These are phyloP conservation scores for Baryphthengus martii DNA, from an alignment of 2,113 vertebrate genomes.

Conservation along the genomic window DNA sequence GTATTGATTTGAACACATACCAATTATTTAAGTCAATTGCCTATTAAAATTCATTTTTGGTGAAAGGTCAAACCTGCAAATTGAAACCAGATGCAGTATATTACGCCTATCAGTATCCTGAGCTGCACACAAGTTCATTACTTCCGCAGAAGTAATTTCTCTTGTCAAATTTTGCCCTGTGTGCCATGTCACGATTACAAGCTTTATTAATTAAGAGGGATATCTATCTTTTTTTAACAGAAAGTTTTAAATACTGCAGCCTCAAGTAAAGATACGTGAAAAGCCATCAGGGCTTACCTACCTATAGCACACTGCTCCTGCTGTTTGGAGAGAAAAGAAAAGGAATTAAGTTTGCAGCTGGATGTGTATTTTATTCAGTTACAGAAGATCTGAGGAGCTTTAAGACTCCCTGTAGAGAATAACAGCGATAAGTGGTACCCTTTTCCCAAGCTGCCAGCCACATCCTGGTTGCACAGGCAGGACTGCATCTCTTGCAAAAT, in stretches of 20 bases:
- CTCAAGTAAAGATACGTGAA: background rate
- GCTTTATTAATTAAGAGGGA: slow-evolving; percentile 16
- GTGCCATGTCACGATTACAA: background rate
- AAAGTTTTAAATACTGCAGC: background rate
- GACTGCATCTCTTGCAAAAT: background rate
- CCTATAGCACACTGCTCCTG: background rate
- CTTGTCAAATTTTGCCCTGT: background rate
- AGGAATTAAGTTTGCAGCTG: background rate
- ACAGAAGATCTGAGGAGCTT: background rate
- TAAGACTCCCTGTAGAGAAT: background rate
- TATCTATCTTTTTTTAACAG: background rate
- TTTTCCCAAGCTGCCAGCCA: background rate
- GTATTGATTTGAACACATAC: slow-evolving; percentile 29
- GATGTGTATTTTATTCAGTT: background rate
- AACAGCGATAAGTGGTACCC: background rate
- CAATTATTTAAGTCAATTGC: slow-evolving; percentile 60
- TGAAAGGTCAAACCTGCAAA: slow-evolving; percentile 50
- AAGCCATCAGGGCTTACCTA: background rate
- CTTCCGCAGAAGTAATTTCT: slow-evolving; percentile 25
- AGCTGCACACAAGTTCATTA: slow-evolving; percentile 44
- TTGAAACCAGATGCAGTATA: slow-evolving; percentile 49
- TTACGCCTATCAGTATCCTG: slow-evolving; percentile 33
- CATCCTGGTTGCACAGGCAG: background rate
- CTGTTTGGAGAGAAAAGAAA: background rate
- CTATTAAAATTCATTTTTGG: slow-evolving; percentile 63